These are phyloP conservation scores for Tokudaia muenninki DNA, from an alignment of 2,797 vertebrate species.

Conservation along the genomic window DNA sequence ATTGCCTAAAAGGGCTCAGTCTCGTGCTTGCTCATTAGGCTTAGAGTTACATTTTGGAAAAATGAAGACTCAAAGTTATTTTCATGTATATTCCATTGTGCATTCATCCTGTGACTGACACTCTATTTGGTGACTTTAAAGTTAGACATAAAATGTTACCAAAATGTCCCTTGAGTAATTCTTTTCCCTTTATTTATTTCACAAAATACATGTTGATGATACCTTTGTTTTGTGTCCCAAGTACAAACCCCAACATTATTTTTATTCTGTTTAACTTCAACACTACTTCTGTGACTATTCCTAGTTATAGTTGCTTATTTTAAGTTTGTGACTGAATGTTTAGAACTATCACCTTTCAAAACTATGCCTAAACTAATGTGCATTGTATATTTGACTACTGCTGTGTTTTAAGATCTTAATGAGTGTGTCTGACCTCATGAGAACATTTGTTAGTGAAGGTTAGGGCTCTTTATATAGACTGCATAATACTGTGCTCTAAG, in stretches of 20 bases:
- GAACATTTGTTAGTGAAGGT: conserved; percentile 28
- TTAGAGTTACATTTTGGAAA: conserved; percentile 71
- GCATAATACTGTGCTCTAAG: neutral
- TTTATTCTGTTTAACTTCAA: conserved; percentile 41
- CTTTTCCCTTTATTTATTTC: conserved; percentile 63
- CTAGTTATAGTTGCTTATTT: conserved; percentile 46
- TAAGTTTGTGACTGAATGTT: conserved; percentile 36
- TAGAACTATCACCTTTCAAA: conserved; percentile 16
- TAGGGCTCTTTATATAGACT: neutral
- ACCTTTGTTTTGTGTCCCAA: conserved; percentile 29
- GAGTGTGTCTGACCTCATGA: neutral
- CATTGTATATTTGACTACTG: neutral
- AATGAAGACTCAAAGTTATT: conserved; percentile 66
- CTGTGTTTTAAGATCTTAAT: conserved; percentile 15
- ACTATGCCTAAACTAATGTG: neutral
- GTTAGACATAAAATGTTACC: conserved; percentile 60
- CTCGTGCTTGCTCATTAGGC: conserved; percentile 58
- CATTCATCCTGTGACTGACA: conserved; percentile 11
- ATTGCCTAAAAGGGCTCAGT: conserved; percentile 46
- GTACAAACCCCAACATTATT: conserved; percentile 31
- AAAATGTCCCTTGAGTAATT: neutral
- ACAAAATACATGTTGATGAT: conserved; percentile 6
- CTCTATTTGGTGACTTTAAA: conserved; percentile 46
- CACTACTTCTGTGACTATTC: conserved; percentile 22
- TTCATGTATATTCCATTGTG: conserved; percentile 7